phyloP scores from a whole-genome alignment of 1,140 invertebrate genomes.

The Antheraea mylitta region DNA sequence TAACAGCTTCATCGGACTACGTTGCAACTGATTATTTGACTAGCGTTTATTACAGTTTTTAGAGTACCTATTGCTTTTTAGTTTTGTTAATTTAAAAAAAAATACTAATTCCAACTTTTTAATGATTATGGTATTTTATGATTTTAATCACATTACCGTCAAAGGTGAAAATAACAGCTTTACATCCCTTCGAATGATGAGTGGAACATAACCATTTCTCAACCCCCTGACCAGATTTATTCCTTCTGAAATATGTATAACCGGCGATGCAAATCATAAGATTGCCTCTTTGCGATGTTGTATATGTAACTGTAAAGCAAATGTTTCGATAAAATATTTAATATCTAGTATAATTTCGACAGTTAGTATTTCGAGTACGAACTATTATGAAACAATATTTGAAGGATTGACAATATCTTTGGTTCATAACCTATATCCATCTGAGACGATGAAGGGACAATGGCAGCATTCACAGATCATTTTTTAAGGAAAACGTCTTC shows the following conservation, averaged over 20 bases:
- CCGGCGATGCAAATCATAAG: background rate
- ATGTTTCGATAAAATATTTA: background rate
- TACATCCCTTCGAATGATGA: background rate
- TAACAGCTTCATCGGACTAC: too few species aligned
- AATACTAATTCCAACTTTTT: background rate
- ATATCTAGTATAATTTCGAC: background rate
- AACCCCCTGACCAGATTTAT: background rate
- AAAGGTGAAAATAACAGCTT: background rate
- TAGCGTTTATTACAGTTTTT: too few species aligned
- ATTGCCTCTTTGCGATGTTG: background rate
- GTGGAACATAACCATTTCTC: constrained; percentile 8
- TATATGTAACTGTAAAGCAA: background rate
- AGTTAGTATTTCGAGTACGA: too few species aligned
- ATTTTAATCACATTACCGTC: background rate
- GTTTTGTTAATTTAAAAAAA: too few species aligned
- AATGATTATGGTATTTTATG: background rate
- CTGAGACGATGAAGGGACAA: too few species aligned
- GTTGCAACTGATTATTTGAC: too few species aligned
- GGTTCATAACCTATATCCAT: too few species aligned
- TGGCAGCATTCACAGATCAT: too few species aligned
- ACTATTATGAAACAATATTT: too few species aligned
- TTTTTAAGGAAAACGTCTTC: too few species aligned
- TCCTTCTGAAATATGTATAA: background rate
- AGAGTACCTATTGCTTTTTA: too few species aligned
- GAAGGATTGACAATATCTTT: too few species aligned